Base-by-base conservation (phyloP, 2,797 vertebrate species). In the Takifugu rubripes region DNA sequence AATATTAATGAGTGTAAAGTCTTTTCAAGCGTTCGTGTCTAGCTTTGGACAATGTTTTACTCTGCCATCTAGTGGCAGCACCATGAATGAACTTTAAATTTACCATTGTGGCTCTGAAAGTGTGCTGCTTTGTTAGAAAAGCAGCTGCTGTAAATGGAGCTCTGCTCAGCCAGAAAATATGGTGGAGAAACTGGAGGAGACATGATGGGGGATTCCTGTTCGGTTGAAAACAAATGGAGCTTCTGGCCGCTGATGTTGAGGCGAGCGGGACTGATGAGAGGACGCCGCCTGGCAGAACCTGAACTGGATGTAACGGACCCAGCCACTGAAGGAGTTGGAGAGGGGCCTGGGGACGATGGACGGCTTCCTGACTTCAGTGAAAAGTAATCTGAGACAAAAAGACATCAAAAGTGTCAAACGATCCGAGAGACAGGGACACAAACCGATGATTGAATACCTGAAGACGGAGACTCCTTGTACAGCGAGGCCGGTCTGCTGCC, bases 211-310 rank as follows among this genome's bases (percentile, higher is more conserved):
- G 74, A 70, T 0, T 95, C 93, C 1, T 80, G 56, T 0, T 88
- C 84, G 0, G 84, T 40, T 0, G 92, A 84, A 78, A 98, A 97
- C 12, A 98, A 91, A 61, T 91, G 84, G 14, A 94, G 91, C 56
- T 90, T 96, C 72, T 90, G 94, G 0, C 94, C 93, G 14, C 91
- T 79, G 52, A 98, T 91, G 87, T 98, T 94, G 69, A 99, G 93
- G 36, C 95, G 92, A 0, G 96, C 96, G 0, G 97, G 97, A 82
- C 97, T 98, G 88, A 99, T 98, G 75, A 99, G 93, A 0, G 97
- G 97, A 0, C 96, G 93, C 1, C 95, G 92, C 12, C 91, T 87
- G 82, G 92, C 84, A 0, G 96, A 98, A 3, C 94, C 86, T 0
- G 91, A 92, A 66, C 94, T 98, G 74, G 97, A 99, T 0, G 92